Conservation (phyloP, 2,113 vertebrate species). For the Nettapus auritus region DNA sequence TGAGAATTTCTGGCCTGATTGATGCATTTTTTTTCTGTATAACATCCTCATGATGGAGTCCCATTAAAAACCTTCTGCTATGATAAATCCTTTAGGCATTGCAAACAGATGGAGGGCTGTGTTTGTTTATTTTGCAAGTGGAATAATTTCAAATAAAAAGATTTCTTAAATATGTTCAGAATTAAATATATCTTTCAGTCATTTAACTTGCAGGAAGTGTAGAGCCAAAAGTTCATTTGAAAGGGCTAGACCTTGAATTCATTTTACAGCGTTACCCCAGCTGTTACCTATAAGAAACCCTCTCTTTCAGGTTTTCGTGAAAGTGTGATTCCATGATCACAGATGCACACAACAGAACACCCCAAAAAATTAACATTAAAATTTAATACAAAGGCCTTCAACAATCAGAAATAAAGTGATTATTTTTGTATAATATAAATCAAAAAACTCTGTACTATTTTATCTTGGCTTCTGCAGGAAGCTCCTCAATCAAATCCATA, state of each 20-base stretch:
- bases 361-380: neutral
- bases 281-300: neutral
- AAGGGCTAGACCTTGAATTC: neutral
- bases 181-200: constrained; percentile 18
- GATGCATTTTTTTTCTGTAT: neutral
- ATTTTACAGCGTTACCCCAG: constrained; percentile 2
- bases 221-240: neutral
- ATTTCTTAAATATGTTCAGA: constrained; percentile 27
- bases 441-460: neutral
- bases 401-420: neutral
- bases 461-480: neutral
- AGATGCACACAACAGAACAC: neutral
- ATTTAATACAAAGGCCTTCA: neutral
- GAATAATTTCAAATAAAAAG: neutral
- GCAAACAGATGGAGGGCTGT: neutral
- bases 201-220: neutral
- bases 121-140: neutral
- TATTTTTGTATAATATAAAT: neutral
- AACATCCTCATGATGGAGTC: constrained; percentile 12
- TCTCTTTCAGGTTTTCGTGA: neutral
- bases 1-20: neutral
- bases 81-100: neutral
- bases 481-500: neutral
- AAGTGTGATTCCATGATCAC: neutral
- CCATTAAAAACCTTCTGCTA: neutral